Percentiles rank a stretch among this genome's conserved stretches.
phyloP scores from a whole-genome alignment of 2,797 vertebrate species.

The Parambassis ranga region DNA sequence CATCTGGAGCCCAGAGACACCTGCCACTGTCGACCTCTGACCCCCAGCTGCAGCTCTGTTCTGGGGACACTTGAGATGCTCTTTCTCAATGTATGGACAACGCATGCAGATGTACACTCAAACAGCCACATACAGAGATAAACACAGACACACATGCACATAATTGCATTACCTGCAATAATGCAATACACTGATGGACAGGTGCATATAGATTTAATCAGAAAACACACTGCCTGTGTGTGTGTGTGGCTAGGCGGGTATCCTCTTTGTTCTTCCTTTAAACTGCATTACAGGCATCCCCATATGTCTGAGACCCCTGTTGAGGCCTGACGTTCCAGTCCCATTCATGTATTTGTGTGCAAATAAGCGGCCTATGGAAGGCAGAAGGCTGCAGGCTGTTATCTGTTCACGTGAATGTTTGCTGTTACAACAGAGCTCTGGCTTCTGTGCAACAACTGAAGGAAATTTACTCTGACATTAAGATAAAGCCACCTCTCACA shows the following conservation, averaged over 20 bases:
- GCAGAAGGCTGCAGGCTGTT: slow-evolving; percentile 58
- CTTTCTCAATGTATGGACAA: slow-evolving; percentile 28
- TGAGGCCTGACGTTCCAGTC: slow-evolving; percentile 27
- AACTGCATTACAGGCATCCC: slow-evolving; percentile 36
- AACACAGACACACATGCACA: slow-evolving; percentile 2
- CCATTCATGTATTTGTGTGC: slow-evolving; percentile 55
- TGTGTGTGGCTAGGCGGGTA: neutral
- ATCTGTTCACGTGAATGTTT: slow-evolving; percentile 63
- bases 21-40: slow-evolving; percentile 72
- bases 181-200: slow-evolving; percentile 50
- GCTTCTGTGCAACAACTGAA: slow-evolving; percentile 55
- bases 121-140: slow-evolving; percentile 6
- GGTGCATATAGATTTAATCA: slow-evolving; percentile 49
- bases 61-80: slow-evolving; percentile 46
- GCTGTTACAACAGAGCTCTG: slow-evolving; percentile 64
- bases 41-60: slow-evolving; percentile 63
- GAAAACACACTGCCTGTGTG: neutral
- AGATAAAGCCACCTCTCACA: slow-evolving; percentile 35
- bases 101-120: slow-evolving; percentile 23
- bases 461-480: slow-evolving; percentile 54
- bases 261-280: slow-evolving; percentile 50
- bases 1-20: slow-evolving; percentile 64
- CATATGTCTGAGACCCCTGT: slow-evolving; percentile 31
- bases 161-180: slow-evolving; percentile 67
- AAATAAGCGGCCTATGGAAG: slow-evolving; percentile 59